These are phyloP conservation scores for Bombyx mandarina DNA, from an alignment of 1,140 invertebrate species.

Conservation along the genomic window DNA sequence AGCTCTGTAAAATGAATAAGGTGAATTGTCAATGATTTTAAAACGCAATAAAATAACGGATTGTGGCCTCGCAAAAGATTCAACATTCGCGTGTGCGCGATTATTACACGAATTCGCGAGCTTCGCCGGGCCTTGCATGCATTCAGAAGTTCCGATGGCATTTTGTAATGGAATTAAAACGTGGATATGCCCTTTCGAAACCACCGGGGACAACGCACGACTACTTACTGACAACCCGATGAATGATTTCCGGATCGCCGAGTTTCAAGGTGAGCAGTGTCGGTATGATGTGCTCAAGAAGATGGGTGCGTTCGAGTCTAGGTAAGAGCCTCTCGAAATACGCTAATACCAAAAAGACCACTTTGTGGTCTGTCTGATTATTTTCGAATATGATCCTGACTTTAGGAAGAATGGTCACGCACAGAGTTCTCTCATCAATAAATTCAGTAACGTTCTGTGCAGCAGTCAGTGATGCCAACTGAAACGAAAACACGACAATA, in stretches of 20 bases:
- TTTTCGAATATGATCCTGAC: conserved; percentile 91
- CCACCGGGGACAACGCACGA: conserved; percentile 1
- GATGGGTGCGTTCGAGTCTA: conserved; percentile 86
- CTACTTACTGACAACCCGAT: conserved; percentile 87
- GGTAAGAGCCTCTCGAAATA: conserved; percentile 86
- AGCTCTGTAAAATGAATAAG: conserved; percentile 79
- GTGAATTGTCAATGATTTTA: too few relatives aligned
- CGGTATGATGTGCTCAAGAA: conserved; percentile 93
- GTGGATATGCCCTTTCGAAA: too few relatives aligned
- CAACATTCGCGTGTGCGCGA: too few relatives aligned
- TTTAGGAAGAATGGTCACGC: conserved; percentile 88
- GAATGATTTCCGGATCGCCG: conserved; percentile 86
- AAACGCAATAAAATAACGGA: too few relatives aligned
- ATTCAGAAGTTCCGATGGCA: neutral
- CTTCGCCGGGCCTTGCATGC: neutral
- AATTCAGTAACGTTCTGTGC: conserved; percentile 89
- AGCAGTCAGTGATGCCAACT: conserved; percentile 92
- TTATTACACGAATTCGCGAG: conserved; percentile 7
- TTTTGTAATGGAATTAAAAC: too few relatives aligned
- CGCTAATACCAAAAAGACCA: conserved; percentile 82
- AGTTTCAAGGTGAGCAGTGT: conserved; percentile 89
- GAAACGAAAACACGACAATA: conserved; percentile 13
- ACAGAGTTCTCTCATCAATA: conserved; percentile 86
- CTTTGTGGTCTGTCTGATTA: conserved; percentile 83
- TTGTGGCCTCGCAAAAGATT: too few relatives aligned